These are phyloP conservation scores for Eupithecia centaureata DNA, from an alignment of 2,888 invertebrate genomes.

Conservation along the genomic window DNA sequence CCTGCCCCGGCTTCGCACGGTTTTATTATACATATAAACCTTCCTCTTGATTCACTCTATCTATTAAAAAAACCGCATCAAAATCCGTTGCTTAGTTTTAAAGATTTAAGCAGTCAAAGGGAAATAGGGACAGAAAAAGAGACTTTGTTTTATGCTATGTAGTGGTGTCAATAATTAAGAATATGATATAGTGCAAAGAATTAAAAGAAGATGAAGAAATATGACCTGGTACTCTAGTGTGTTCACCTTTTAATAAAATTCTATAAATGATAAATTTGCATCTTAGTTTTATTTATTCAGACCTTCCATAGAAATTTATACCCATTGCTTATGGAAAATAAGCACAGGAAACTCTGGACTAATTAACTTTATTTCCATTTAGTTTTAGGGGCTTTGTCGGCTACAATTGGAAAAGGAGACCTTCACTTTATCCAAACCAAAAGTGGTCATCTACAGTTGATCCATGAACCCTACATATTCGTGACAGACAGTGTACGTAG, in stretches of 20 bases:
- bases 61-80: too few relatives aligned
- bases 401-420: constrained; percentile 67
- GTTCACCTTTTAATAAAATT: neutral
- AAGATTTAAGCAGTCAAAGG: too few relatives aligned
- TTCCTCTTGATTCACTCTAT: too few relatives aligned
- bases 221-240: neutral
- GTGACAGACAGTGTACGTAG: constrained; percentile 80
- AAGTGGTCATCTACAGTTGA: constrained; percentile 78
- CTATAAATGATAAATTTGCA: neutral
- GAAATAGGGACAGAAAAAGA: too few relatives aligned
- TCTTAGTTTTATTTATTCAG: neutral
- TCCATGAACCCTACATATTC: constrained; percentile 79
- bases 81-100: too few relatives aligned
- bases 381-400: constrained; percentile 68
- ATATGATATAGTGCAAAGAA: neutral
- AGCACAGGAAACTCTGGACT: neutral
- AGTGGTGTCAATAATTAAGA: too few relatives aligned
- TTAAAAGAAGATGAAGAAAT: neutral
- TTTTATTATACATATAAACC: too few relatives aligned
- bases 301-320: neutral
- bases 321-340: neutral
- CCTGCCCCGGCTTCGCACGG: too few relatives aligned
- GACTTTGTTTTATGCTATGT: too few relatives aligned
- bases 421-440: constrained; percentile 80
- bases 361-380: constrained; percentile 35